Base-by-base conservation (phyloP, 2,888 invertebrate species). In the Agrotis segetum region DNA sequence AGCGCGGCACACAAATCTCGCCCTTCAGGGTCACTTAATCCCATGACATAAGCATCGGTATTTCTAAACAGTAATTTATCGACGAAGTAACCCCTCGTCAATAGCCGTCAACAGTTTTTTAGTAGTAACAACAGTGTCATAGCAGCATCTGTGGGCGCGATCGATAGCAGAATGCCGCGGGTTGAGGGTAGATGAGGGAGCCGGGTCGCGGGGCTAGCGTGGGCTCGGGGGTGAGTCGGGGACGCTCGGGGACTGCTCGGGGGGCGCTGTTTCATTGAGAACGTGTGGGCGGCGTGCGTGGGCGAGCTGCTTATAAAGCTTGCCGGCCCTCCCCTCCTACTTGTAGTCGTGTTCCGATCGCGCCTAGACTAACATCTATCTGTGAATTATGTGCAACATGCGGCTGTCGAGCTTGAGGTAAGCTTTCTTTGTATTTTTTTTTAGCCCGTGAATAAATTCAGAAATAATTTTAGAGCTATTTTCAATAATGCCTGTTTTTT, bases 251-350 rank as follows among this genome's bases (percentile, higher is more conserved):
- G 74, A 77, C 70, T 47, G 74, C 77, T 68, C 83, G 82, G 88
- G 87, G 87, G 90, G 89, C 87, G 88, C 87, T 83, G 92, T 95
- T 97, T 97, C 97, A 97, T 97, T 97, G 96, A 97, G 97, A 97
- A 96, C 96, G 97, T 97, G 97, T 97, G 96, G 97, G 97, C 96
- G 97, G 93, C 89, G 92, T 83, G 94, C 95, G 96, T 95, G 94
- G 95, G 96, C 95, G 95, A 91, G 87, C 87, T 92, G 94, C 90
- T 93, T 96, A 95, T 95, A 95, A 92, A 94, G 93, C 89, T 86
- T 84, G 86, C 89, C 88, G 87, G 88, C 88, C 92, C 92, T 86
- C 90, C 92, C 82, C 90, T 89, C 91, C 92, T 87, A 87, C 91
- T 92, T 83, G 85, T 92, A 96, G 95, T 95, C 92, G 92, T 93